Conservation (phyloP, 1,140 invertebrate genomes). For the Anthonomus grandis region DNA sequence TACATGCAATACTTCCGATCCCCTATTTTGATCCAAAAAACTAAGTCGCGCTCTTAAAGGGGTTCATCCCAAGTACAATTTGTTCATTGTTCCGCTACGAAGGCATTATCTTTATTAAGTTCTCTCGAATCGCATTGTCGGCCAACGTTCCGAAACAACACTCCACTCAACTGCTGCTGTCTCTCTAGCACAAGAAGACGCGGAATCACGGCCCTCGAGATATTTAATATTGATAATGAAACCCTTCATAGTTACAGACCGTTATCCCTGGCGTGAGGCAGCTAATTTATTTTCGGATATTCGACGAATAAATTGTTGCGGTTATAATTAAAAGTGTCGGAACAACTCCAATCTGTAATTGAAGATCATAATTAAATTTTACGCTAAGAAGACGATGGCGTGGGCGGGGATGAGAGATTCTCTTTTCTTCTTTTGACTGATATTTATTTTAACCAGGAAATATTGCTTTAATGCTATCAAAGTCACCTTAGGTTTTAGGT, state of each 20-base stretch:
- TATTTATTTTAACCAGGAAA: too few relatives aligned
- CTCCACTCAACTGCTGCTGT: slow-evolving; percentile 40
- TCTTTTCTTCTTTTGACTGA: too few relatives aligned
- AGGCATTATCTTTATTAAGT: slow-evolving; percentile 47
- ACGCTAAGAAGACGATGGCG: too few relatives aligned
- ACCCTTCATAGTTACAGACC: slow-evolving; percentile 39
- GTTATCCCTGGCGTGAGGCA: slow-evolving; percentile 24
- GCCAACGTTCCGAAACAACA: slow-evolving; percentile 34
- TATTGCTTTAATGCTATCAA: too few relatives aligned
- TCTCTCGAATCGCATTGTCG: slow-evolving; percentile 33
- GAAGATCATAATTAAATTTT: slow-evolving; percentile 29
- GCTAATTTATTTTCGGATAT: slow-evolving; percentile 42
- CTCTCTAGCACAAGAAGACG: too few relatives aligned
- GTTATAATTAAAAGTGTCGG: slow-evolving; percentile 38
- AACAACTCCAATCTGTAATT: slow-evolving; percentile 31
- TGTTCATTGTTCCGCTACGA: slow-evolving; percentile 44
- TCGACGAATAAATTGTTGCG: slow-evolving; percentile 35
- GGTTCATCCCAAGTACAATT: slow-evolving; percentile 41
- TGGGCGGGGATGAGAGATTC: too few relatives aligned
- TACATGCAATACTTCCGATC: too few relatives aligned
- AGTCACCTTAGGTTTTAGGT: too few relatives aligned
- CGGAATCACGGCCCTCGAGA: slow-evolving; percentile 41
- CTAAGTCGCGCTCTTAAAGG: too few relatives aligned
- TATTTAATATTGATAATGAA: slow-evolving; percentile 46
- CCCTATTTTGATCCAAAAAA: too few relatives aligned